Evolutionary conservation across 2,888 invertebrate genomes (phyloP), one percentile per base, ranked within the genome.

Genomic region (Nycteola revayana): DNA sequence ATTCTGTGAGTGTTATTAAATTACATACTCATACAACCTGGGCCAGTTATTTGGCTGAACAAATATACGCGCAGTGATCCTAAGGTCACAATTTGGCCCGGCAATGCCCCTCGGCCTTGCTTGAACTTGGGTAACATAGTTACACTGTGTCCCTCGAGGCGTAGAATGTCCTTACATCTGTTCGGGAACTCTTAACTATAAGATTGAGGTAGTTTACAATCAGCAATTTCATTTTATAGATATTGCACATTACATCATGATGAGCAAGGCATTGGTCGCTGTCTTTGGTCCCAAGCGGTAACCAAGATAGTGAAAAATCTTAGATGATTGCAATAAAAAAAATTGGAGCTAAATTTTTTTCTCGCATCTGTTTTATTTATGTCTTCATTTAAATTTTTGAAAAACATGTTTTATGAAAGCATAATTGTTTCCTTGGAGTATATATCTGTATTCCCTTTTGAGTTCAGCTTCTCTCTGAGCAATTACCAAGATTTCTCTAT

Each of bases 91-190:
- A 79, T 80, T 79, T 81, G 75, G 72, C 61, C 65, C 61, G 59
- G 64, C 69, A 66, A 75, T 75, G 75, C 78, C 78, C 73, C 72
- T 63, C 75, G 73, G 78, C 73, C 75, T 75, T 75, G 74, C 72
- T 73, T 77, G 74, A 82, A 82, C 82, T 84, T 75, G 63, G 68
- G 72, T 85, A 85, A 86, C 83, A 69, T 70, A 74, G 82, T 85
- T 86, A 85, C 67, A 64, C 66, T 61, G 53, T 62, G 65, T 81
- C 80, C 84, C 85, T 60, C 55, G 79, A 73, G 84, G 83, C 77
- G 47, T 57, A 46, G 65, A 71, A 74, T 72, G 76, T 71, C 75
- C 72, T 73, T 75, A 76, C 85, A 85, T 85, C 82, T 84, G 85
- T 79, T 71, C 70, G 64, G 62, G 60, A 64, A 75, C 61, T 72